Base-by-base conservation (phyloP, 2,888 invertebrate species). In the Drosophila gaucha region DNA sequence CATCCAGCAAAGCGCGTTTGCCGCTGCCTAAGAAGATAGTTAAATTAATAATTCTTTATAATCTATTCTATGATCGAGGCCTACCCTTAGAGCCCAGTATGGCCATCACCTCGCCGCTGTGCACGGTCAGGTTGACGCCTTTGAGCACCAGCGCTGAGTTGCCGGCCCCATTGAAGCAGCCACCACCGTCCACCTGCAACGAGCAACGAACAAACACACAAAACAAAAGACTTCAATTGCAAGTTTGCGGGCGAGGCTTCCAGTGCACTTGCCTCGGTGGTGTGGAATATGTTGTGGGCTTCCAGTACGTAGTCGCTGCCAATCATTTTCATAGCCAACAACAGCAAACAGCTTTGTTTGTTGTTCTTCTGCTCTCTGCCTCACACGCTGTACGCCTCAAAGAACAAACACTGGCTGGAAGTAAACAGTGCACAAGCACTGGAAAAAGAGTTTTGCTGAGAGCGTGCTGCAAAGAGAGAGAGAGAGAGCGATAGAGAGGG, bases 101-200 rank as follows among this genome's bases (percentile, higher is more conserved):
- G 30, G 98, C 98, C 88, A 98, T 95, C 52, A 98, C 96, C 91
- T 98, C 98, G 5, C 98, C 98, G 47, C 97, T 97, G 89, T 96
- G 96, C 0, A 98, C 97, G 68, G 96, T 96, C 85, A 98, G 94
- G 18, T 97, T 97, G 6, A 98, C 97, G 92, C 98, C 98, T 91
- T 98, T 97, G 12, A 98, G 93, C 56, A 98, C 97, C 30, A 97
- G 94, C 0, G 96, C 97, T 1, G 96, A 96, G 88, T 96, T 96
- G 56, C 96, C 95, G 24, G 94, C 95, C 0, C 96, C 96, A 39
- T 96, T 94, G 64, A 92, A 93, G 89, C 96, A 96, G 67, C 95
- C 96, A 59, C 95, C 95, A 3, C 96, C 95, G 87, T 96, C 96
- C 86, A 96, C 96, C 96, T 96, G 79, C 36, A 33, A 38, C 39